These are phyloP conservation scores for Andricus curvator DNA, from an alignment of 2,888 invertebrate genomes.

Conservation along the genomic window DNA sequence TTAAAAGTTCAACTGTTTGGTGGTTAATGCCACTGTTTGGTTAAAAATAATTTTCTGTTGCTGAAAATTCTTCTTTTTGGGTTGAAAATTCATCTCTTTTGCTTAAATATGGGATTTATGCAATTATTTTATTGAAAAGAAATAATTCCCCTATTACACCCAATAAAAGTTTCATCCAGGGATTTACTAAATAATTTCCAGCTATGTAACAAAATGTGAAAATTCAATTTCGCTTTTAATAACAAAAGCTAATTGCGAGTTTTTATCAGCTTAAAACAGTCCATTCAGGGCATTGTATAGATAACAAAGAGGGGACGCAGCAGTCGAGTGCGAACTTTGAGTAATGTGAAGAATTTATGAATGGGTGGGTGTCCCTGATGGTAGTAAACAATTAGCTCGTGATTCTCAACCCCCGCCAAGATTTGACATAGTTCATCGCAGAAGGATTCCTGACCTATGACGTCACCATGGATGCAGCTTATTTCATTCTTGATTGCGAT, in stretches of 20 bases:
- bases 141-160: no score
- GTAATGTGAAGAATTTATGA: conserved; percentile 39
- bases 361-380: conserved; percentile 37
- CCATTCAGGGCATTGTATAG: conserved; percentile 22
- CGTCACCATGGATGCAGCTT: neutral
- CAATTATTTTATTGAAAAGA: no score
- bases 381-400: conserved; percentile 33
- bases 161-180: no score
- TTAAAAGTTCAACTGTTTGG: no score
- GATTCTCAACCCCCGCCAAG: conserved; percentile 20
- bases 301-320: conserved; percentile 33
- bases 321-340: conserved; percentile 20
- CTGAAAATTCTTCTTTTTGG: no score
- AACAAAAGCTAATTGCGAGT: conserved; percentile 23
- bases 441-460: conserved; percentile 8
- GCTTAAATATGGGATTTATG: no score
- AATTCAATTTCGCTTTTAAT: conserved; percentile 1
- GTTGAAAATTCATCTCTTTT: no score
- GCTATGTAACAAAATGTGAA: no score
- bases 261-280: conserved; percentile 28
- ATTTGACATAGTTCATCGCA: conserved; percentile 34
- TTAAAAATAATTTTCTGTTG: no score
- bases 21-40: no score
- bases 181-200: no score
- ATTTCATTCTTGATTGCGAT: neutral